Evolutionary conservation across 2,888 invertebrate species (phyloP).

Genomic region (Lycophotia porphyrea): DNA sequence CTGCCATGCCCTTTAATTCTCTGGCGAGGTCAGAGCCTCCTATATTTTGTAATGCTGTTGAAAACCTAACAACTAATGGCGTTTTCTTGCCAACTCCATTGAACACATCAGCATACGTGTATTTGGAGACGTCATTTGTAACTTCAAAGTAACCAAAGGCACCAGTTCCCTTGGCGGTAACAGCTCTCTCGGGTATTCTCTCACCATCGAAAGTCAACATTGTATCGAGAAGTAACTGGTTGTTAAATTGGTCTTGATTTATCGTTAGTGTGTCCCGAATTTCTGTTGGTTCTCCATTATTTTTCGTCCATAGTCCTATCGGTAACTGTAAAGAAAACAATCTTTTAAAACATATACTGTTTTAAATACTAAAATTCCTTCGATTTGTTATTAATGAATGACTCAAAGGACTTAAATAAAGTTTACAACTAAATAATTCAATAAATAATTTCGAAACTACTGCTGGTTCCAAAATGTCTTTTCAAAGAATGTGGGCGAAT

Average conservation of each 20-base stretch:
- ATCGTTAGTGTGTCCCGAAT: constrained; percentile 87
- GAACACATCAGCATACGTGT: constrained; percentile 91
- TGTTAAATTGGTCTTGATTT: constrained; percentile 71
- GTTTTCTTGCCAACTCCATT: constrained; percentile 90
- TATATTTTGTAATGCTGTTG: constrained; percentile 90
- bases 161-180: constrained; percentile 97
- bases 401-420: not conserved
- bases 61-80: constrained; percentile 89
- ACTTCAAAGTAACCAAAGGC: constrained; percentile 95
- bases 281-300: constrained; percentile 93
- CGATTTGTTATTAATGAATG: not conserved
- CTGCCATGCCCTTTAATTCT: constrained; percentile 82
- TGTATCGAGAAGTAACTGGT: constrained; percentile 91
- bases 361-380: not conserved
- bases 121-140: constrained; percentile 93
- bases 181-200: constrained; percentile 97
- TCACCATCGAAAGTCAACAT: constrained; percentile 93
- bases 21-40: constrained; percentile 90
- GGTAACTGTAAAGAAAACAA: constrained; percentile 62
- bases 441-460: not conserved
- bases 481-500: not conserved
- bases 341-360: not conserved
- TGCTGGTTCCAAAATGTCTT: not conserved
- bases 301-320: constrained; percentile 89
- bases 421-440: not conserved